phyloP scores from a whole-genome alignment of 35 echinoderm and acorn worm species.

The Lytechinus variegatus region DNA sequence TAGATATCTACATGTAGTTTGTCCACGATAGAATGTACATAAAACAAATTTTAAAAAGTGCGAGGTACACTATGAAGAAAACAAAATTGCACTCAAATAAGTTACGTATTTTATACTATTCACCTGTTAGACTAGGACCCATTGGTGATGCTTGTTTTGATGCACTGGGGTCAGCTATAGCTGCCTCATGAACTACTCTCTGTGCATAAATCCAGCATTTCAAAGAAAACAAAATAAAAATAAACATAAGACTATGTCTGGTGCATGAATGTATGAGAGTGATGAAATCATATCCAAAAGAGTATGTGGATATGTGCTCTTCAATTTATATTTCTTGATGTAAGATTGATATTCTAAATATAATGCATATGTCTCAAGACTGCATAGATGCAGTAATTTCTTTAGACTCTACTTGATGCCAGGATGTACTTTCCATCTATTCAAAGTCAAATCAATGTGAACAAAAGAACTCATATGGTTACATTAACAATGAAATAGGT shows the following conservation, averaged over 20 bases:
- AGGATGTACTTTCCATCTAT: too few relatives aligned
- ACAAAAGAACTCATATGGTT: too few relatives aligned
- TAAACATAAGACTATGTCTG: not conserved
- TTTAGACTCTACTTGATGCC: too few relatives aligned
- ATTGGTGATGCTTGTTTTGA: slow-evolving; percentile 7
- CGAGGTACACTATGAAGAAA: not conserved
- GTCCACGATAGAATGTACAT: not conserved
- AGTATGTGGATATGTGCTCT: too few relatives aligned
- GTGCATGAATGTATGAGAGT: not conserved
- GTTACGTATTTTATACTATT: not conserved
- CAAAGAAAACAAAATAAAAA: not conserved
- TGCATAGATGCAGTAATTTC: too few relatives aligned
- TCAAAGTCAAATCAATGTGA: too few relatives aligned
- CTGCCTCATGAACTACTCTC: slow-evolving; percentile 53
- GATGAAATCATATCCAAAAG: too few relatives aligned
- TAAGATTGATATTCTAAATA: too few relatives aligned
- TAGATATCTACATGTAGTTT: too few relatives aligned
- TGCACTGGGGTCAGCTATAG: slow-evolving; percentile 38
- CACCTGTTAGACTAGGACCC: not conserved
- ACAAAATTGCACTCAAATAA: not conserved
- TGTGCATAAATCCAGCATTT: not conserved
- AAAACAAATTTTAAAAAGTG: not conserved
- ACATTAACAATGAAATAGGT: too few relatives aligned
- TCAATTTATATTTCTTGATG: too few relatives aligned
- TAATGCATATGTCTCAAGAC: too few relatives aligned